Evolutionary conservation across 2,113 vertebrate genomes (phyloP).

Genomic region (Mustelus asterias): DNA sequence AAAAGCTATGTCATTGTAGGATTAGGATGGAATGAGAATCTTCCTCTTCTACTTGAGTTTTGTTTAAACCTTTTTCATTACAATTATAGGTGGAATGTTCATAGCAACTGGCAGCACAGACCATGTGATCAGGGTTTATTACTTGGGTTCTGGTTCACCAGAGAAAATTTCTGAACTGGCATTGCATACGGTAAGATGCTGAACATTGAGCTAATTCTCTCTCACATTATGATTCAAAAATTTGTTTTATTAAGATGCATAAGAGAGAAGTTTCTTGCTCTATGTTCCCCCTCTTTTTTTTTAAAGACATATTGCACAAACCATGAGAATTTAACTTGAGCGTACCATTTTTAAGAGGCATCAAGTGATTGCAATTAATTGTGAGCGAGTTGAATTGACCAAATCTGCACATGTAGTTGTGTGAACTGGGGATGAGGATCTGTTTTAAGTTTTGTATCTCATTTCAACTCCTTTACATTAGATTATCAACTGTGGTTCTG

Average conservation of each 20-base stretch:
- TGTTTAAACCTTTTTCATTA: constrained; percentile 31
- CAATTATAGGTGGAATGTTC: constrained; percentile 85
- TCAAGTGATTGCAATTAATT: background rate
- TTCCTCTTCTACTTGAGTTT: background rate
- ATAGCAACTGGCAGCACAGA: constrained; percentile 92
- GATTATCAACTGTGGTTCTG: background rate
- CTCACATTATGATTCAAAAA: background rate
- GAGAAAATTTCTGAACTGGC: constrained; percentile 92
- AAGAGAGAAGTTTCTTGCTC: background rate
- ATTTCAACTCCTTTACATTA: background rate
- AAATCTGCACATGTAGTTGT: too few relatives aligned
- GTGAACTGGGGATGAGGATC: too few relatives aligned
- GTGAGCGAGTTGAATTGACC: background rate
- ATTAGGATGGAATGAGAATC: background rate
- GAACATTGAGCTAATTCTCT: background rate
- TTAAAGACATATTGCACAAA: background rate
- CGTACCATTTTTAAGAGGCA: background rate
- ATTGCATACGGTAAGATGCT: constrained; percentile 74
- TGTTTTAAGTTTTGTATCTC: background rate
- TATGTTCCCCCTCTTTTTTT: background rate
- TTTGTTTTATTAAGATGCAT: background rate
- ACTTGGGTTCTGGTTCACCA: constrained; percentile 80
- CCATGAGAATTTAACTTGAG: background rate
- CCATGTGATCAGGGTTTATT: constrained; percentile 93
- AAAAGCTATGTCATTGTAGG: background rate